Evolutionary conservation across 2,797 vertebrate genomes (phyloP).

Genomic region (Tokudaia muenninki): DNA sequence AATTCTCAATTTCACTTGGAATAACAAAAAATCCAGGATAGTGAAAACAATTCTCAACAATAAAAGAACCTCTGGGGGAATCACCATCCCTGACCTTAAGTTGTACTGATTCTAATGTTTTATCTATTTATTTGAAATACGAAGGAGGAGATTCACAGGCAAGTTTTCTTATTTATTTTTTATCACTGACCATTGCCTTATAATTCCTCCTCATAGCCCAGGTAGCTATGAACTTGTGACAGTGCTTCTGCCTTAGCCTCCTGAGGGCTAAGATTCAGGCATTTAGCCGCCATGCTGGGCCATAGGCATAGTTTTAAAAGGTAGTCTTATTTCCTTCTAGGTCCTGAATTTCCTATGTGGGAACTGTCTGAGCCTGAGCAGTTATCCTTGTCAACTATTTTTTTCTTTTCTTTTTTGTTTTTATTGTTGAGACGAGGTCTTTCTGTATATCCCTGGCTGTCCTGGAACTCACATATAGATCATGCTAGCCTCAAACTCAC

Average conservation of each 20-base stretch:
- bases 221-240: not conserved
- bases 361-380: not conserved
- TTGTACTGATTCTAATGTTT: not conserved
- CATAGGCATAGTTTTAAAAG: not conserved
- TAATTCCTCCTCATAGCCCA: not conserved
- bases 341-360: not conserved
- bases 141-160: not conserved
- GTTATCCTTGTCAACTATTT: not conserved
- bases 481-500: not conserved
- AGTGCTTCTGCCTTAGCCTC: not conserved
- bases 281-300: too few species aligned
- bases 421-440: not conserved
- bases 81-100: too few species aligned
- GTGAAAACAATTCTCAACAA: too few species aligned
- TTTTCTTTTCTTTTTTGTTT: not conserved
- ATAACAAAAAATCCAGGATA: too few species aligned
- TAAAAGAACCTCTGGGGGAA: too few species aligned
- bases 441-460: not conserved
- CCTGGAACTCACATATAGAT: not conserved
- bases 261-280: not conserved
- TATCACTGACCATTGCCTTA: not conserved
- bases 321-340: not conserved
- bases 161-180: not conserved
- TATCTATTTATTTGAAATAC: not conserved
- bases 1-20: too few species aligned